phyloP scores from a whole-genome alignment of 2,113 vertebrate genomes.

The Dasyornis broadbenti region DNA sequence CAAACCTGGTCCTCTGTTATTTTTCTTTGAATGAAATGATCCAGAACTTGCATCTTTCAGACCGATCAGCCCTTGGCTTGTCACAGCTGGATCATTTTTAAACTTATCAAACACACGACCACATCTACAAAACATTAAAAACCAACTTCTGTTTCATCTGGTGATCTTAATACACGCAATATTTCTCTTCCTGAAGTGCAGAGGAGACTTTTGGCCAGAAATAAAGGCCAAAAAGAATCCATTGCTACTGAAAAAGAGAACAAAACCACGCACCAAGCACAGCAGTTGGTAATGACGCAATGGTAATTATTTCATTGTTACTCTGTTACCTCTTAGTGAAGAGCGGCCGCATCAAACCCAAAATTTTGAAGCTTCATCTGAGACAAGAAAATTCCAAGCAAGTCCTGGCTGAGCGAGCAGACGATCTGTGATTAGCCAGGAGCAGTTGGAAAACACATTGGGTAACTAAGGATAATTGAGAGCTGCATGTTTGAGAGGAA shows the following conservation, averaged over 20 bases:
- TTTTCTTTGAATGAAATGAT: neutral
- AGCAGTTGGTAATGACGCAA: neutral
- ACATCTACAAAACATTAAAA: neutral
- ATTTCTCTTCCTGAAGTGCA: neutral
- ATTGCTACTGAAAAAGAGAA: neutral
- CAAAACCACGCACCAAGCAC: neutral
- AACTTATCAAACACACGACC: neutral
- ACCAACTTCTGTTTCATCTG: neutral
- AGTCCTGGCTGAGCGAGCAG: constrained; percentile 33
- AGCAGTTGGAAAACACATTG: constrained; percentile 59
- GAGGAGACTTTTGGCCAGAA: constrained; percentile 7
- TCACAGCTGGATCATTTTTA: neutral
- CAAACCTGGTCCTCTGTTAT: neutral
- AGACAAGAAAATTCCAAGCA: neutral
- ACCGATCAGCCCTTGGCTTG: neutral
- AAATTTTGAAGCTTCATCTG: neutral
- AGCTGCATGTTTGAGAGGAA: constrained; percentile 57
- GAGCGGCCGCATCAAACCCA: constrained; percentile 17
- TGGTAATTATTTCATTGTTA: neutral
- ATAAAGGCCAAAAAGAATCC: constrained; percentile 5
- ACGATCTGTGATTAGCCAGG: constrained; percentile 53
- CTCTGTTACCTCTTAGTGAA: constrained; percentile 8
- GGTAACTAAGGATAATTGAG: constrained; percentile 68
- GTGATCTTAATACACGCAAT: neutral
- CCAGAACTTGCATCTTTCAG: neutral